A percentile compares a stretch with the other conserved stretches of the same genome.
These are phyloP conservation scores for Drosophila hydei DNA, from an alignment of 1,140 invertebrate species.

Conservation along the genomic window DNA sequence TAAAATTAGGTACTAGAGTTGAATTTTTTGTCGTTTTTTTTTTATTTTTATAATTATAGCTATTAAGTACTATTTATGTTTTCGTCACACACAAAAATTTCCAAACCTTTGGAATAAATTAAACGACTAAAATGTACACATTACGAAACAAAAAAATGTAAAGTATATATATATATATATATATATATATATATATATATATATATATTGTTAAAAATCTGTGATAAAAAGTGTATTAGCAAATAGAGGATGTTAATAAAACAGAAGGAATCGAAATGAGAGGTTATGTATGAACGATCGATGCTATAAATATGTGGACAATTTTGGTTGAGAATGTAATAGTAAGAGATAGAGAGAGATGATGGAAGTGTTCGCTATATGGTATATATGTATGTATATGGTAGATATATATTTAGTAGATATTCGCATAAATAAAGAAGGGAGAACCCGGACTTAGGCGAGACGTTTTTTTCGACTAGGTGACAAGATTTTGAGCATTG, in stretches of 20 bases:
- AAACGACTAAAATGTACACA: conserved; percentile 79
- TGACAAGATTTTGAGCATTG: conserved; percentile 92
- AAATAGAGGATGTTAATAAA: neutral
- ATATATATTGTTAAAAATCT: conserved; percentile 10
- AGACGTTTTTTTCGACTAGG: conserved; percentile 87
- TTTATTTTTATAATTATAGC: conserved; percentile 59
- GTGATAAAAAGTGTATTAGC: neutral
- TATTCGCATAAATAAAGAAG: conserved; percentile 61
- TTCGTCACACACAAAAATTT: conserved; percentile 67
- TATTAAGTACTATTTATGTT: conserved; percentile 73
- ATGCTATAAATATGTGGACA: conserved; percentile 45
- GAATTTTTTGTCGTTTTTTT: conserved; percentile 6
- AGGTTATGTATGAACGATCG: conserved; percentile 26
- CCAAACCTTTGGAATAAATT: conserved; percentile 78
- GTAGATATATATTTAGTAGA: conserved; percentile 30
- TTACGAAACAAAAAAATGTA: conserved; percentile 67
- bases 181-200: conserved; percentile 13
- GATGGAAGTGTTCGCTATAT: conserved; percentile 37
- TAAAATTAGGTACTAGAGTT: conserved; percentile 76
- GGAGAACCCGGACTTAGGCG: conserved; percentile 53
- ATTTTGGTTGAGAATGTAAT: conserved; percentile 14
- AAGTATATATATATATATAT: conserved; percentile 23
- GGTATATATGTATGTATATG: conserved; percentile 3
- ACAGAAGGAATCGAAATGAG: conserved; percentile 7
- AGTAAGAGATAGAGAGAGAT: conserved; percentile 3